Conservation (phyloP, 2,113 vertebrate genomes). For the Axis porcinus region DNA sequence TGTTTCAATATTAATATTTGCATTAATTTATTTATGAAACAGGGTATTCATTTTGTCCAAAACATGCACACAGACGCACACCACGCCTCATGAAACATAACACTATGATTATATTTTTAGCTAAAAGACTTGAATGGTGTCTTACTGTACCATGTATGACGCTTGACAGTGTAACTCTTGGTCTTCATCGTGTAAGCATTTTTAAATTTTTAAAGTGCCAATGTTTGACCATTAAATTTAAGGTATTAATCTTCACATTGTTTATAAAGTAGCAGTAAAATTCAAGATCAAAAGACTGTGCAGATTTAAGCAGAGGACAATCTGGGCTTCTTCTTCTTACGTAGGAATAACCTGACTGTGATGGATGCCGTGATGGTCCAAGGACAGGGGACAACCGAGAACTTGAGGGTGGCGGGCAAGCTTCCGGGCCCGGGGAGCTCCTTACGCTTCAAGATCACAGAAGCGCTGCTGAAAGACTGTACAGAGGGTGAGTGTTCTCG, state of each 20-base stretch:
- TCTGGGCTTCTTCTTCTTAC: constrained; percentile 32
- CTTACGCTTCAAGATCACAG: constrained; percentile 98
- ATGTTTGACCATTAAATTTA: background rate
- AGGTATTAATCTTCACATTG: background rate
- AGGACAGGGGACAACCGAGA: constrained; percentile 93
- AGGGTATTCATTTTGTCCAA: background rate
- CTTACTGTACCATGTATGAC: background rate
- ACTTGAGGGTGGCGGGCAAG: constrained; percentile 92
- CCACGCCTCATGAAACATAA: background rate
- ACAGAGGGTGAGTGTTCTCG: constrained; percentile 90
- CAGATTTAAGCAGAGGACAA: background rate
- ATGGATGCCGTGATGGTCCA: constrained; percentile 92
- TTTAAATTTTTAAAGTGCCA: background rate
- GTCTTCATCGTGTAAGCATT: background rate
- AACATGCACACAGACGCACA: background rate
- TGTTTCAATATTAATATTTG: background rate
- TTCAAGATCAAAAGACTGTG: background rate
- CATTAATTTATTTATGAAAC: background rate
- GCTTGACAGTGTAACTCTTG: background rate
- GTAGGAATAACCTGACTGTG: constrained; percentile 97
- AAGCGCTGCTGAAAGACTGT: constrained; percentile 95
- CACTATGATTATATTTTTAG: background rate
- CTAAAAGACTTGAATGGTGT: background rate
- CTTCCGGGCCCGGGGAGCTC: constrained; percentile 91
- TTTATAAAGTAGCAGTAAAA: background rate